Percentiles rank a stretch among this genome's conserved stretches.
Evolutionary conservation across 2,888 invertebrate genomes (phyloP).

Genomic region (Tetanocera ferruginea): DNA sequence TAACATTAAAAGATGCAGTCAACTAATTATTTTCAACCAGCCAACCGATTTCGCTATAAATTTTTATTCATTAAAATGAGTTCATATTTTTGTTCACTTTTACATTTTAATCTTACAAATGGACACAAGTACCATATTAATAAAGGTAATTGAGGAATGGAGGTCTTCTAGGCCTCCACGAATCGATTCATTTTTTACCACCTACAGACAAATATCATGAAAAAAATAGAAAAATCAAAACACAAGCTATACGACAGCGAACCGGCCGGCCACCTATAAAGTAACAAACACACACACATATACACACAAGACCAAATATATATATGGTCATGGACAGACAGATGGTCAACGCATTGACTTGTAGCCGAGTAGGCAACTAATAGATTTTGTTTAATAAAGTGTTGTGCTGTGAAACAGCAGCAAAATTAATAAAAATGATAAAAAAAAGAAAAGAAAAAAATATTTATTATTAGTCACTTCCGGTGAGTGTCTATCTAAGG

Average conservation of each 20-base stretch:
- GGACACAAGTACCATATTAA: too few relatives aligned
- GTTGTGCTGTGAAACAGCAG: too few relatives aligned
- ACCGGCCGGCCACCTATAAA: neutral
- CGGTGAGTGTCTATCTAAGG: neutral
- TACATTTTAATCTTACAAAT: too few relatives aligned
- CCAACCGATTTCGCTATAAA: too few relatives aligned
- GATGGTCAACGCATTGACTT: too few relatives aligned
- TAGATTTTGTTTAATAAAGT: too few relatives aligned
- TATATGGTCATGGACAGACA: too few relatives aligned
- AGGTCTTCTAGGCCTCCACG: neutral
- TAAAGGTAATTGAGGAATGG: neutral
- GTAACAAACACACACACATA: neutral
- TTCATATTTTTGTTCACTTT: too few relatives aligned
- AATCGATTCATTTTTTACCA: constrained; percentile 2
- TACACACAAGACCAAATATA: neutral
- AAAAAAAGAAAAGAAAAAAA: too few relatives aligned
- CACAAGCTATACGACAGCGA: neutral
- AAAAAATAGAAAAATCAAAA: neutral
- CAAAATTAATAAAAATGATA: neutral
- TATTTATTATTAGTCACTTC: constrained; percentile 21
- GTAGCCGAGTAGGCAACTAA: too few relatives aligned
- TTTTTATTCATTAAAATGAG: too few relatives aligned
- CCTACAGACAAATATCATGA: neutral
- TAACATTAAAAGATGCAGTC: neutral
- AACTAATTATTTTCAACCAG: too few relatives aligned